Evolutionary conservation across 1,140 invertebrate species (phyloP).

Genomic region (Alviniconcha marisindica): DNA sequence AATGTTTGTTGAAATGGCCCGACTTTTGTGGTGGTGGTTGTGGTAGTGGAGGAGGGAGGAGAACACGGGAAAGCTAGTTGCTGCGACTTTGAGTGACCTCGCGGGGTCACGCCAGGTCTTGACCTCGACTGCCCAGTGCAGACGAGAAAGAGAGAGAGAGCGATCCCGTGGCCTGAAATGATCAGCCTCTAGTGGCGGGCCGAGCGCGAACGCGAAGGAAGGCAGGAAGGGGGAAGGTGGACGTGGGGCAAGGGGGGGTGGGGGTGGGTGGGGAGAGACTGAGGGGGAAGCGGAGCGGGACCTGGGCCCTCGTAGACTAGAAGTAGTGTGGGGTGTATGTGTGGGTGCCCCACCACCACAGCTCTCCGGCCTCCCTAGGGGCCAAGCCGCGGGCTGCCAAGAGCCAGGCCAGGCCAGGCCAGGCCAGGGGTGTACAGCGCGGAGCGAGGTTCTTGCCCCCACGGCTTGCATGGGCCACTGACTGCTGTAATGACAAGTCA

Average conservation of each 20-base stretch:
- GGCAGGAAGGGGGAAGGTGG: too few species aligned
- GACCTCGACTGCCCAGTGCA: constrained; percentile 5
- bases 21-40: too few species aligned
- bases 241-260: neutral
- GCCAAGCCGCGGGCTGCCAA: neutral
- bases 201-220: too few species aligned
- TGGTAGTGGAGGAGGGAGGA: too few species aligned
- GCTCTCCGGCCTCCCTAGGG: neutral
- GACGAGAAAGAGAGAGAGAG: neutral
- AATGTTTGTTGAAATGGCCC: neutral
- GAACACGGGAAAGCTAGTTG: too few species aligned
- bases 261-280: neutral
- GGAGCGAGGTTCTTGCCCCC: neutral
- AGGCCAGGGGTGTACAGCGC: neutral
- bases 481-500: constrained; percentile 34
- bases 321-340: neutral
- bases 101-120: constrained; percentile 19
- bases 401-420: neutral
- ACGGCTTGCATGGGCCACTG: constrained; percentile 35
- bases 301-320: too few species aligned
- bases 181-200: constrained; percentile 18
- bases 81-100: neutral
- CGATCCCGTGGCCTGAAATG: constrained; percentile 6
- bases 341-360: neutral
- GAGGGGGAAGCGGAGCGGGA: too few species aligned